phyloP scores from a whole-genome alignment of 2,888 invertebrate species.

The Camptogramma bilineatum region DNA sequence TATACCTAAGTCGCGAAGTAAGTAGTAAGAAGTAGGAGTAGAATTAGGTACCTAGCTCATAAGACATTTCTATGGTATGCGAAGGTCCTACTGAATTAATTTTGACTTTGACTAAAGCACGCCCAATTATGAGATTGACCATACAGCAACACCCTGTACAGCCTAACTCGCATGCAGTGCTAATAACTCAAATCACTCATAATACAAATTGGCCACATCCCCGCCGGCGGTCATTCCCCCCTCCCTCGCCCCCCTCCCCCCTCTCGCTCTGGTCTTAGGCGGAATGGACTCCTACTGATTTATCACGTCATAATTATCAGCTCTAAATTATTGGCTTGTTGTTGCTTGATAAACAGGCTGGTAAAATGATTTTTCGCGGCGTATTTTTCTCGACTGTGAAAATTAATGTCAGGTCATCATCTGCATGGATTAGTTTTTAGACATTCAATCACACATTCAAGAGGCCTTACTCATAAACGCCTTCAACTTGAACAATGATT shows the following conservation, averaged over 20 bases:
- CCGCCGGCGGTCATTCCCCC: constrained; percentile 36
- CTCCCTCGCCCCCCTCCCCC: constrained; percentile 7
- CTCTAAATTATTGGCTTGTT: constrained; percentile 12
- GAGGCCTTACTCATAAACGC: too few relatives aligned
- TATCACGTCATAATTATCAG: constrained; percentile 28
- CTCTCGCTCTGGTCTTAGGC: constrained; percentile 28
- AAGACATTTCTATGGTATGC: too few relatives aligned
- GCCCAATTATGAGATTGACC: too few relatives aligned
- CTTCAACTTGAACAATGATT: too few relatives aligned
- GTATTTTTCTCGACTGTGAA: background rate
- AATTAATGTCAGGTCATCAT: too few relatives aligned
- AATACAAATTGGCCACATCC: constrained; percentile 35
- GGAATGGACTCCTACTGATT: constrained; percentile 25
- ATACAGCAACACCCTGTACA: constrained; percentile 5
- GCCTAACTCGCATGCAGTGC: constrained; percentile 24
- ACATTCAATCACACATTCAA: too few relatives aligned
- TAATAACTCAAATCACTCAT: constrained; percentile 39
- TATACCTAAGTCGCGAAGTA: too few relatives aligned
- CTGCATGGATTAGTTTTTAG: too few relatives aligned
- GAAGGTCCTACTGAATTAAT: too few relatives aligned
- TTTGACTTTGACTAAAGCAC: too few relatives aligned
- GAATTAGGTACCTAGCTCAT: too few relatives aligned
- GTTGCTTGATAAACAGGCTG: constrained; percentile 3
- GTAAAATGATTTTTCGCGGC: background rate
- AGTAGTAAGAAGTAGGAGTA: too few relatives aligned